These are phyloP conservation scores for Rhincodon typus DNA, from an alignment of 2,797 vertebrate genomes.

Conservation along the genomic window DNA sequence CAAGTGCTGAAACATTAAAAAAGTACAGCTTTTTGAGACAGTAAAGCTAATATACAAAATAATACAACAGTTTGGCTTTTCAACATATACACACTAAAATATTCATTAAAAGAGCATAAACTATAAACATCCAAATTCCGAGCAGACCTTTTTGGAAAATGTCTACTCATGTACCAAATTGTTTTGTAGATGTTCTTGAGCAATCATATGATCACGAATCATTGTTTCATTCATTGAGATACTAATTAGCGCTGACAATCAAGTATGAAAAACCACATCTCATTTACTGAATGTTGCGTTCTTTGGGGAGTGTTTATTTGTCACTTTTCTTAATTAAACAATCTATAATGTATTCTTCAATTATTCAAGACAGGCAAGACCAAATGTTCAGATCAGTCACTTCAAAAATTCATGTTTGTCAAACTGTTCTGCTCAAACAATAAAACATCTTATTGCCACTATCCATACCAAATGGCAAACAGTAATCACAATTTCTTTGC, in stretches of 20 bases:
- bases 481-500: neutral
- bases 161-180: constrained; percentile 43
- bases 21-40: neutral
- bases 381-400: neutral
- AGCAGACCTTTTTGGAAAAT: neutral
- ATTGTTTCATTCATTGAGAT: neutral
- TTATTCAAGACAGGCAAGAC: neutral
- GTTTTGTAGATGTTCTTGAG: constrained; percentile 32
- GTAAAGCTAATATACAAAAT: constrained; percentile 30
- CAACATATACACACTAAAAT: constrained; percentile 18
- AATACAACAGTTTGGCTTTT: neutral
- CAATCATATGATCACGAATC: neutral
- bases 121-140: neutral
- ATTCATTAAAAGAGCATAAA: neutral
- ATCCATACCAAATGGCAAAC: neutral
- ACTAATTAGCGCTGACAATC: constrained; percentile 21
- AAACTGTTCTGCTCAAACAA: neutral
- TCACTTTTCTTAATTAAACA: too few species aligned
- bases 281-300: neutral
- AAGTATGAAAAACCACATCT: neutral
- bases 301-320: neutral
- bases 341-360: neutral
- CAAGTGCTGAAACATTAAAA: neutral
- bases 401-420: neutral
- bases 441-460: neutral